Evolutionary conservation across 2,113 vertebrate species (phyloP).

Genomic region (Limanda limanda): DNA sequence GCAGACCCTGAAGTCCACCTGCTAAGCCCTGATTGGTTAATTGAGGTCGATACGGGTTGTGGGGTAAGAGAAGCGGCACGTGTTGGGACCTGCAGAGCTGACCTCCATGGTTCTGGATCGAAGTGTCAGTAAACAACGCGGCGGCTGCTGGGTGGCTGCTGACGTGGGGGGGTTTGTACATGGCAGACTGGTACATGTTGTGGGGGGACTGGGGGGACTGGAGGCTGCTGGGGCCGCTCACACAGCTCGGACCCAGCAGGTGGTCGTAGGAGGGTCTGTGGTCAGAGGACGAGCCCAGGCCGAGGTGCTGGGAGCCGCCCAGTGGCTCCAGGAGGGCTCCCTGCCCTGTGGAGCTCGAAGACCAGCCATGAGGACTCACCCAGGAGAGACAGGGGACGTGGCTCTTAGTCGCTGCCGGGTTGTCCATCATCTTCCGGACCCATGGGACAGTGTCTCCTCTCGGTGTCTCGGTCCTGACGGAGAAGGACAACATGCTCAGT

Average conservation of each 20-base stretch:
- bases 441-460: not conserved
- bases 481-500: not conserved
- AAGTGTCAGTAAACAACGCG: constrained; percentile 27
- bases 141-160: constrained; percentile 18
- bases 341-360: constrained; percentile 32
- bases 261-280: constrained; percentile 26
- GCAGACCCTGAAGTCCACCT: constrained; percentile 25
- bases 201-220: constrained; percentile 1
- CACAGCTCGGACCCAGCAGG: constrained; percentile 42
- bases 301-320: constrained; percentile 35
- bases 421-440: constrained; percentile 54
- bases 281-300: constrained; percentile 13
- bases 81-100: constrained; percentile 12
- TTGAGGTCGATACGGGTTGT: constrained; percentile 26
- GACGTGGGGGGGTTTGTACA: constrained; percentile 40
- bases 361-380: constrained; percentile 55
- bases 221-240: constrained; percentile 8
- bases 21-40: constrained; percentile 20
- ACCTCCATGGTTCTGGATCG: constrained; percentile 6
- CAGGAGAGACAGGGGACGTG: constrained; percentile 39
- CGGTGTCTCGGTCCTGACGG: not conserved
- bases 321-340: constrained; percentile 17
- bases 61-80: not conserved
- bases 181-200: constrained; percentile 1
- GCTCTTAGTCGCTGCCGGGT: constrained; percentile 51